Evolutionary conservation across 2,797 vertebrate genomes (phyloP), one percentile per base, ranked within the genome.

Genomic region (Sciurus vulgaris): DNA sequence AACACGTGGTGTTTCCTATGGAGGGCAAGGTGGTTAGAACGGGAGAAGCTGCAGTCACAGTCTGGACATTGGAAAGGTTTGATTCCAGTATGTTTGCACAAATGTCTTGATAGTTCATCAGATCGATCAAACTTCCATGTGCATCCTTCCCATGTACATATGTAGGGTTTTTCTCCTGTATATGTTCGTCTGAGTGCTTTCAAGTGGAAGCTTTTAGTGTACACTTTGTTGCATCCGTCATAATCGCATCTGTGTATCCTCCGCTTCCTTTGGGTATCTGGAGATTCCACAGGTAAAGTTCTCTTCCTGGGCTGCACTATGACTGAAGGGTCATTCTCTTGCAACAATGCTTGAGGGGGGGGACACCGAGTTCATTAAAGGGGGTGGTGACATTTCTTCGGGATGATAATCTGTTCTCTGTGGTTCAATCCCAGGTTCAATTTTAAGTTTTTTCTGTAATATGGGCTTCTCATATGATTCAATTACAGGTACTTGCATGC

Each of bases 81-180:
- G 97, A 99, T 99, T n/a, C 99, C 99, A 0, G 99, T 99, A 90
- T 99, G 99, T 98, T 99, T 99, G 95, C 99, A 99, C 98, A 99
- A 99, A 99, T 99, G 99, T 98, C 99, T 99, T 3, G 99, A 99
- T 12, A 99, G 98, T 98, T 99, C 99, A 81, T 99, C 99, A 0
- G 99, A 99, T 96, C 99, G 99, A 92, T 99, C 99, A 79, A 99
- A 99, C 98, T 99, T 99, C 99, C 99, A 99, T 0, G 99, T 99
- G 98, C 99, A 99, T 86, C 99, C 99, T 97, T 99, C 99, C 99
- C 99, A 99, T 65, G 99, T 99, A 98, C 99, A 99, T 98, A 99
- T 99, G 98, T 99, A 99, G 0, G 99, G 99, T 92, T 99, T 99
- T 98, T 99, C 99, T 93, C 99, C 99, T 97, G 99, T 99, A 87